phyloP scores from a whole-genome alignment of 2,797 vertebrate species.

The Trematomus bernacchii region DNA sequence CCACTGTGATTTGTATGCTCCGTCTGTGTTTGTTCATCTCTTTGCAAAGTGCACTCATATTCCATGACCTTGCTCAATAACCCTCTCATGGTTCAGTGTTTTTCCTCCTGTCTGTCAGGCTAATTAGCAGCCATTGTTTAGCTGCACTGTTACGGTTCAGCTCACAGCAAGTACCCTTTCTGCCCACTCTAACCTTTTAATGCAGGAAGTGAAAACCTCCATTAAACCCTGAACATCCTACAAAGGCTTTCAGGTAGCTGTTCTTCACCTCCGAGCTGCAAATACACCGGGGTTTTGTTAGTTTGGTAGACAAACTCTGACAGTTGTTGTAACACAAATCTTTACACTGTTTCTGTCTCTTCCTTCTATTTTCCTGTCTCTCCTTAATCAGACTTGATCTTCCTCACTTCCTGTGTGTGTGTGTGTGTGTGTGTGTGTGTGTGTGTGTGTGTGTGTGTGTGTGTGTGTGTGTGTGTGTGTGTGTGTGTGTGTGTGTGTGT shows the following conservation, averaged over 20 bases:
- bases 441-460: too few species aligned
- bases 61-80: constrained; percentile 42
- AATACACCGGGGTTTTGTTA: background rate
- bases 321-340: background rate
- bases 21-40: constrained; percentile 22
- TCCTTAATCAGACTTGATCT: constrained; percentile 22
- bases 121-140: constrained; percentile 54
- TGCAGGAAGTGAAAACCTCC: constrained; percentile 46
- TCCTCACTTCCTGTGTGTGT: background rate
- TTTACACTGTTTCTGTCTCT: background rate
- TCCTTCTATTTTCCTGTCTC: background rate
- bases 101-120: constrained; percentile 39
- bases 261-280: constrained; percentile 11
- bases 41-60: constrained; percentile 39
- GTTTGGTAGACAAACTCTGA: background rate
- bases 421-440: too few species aligned
- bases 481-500: too few species aligned
- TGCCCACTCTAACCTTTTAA: constrained; percentile 44
- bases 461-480: too few species aligned
- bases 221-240: constrained; percentile 18
- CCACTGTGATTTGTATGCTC: background rate
- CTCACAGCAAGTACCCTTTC: constrained; percentile 18
- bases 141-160: constrained; percentile 45
- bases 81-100: constrained; percentile 45
- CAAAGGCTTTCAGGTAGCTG: constrained; percentile 18